A percentile compares a stretch with the other conserved stretches of the same genome.
phyloP scores from a whole-genome alignment of 2,113 vertebrate species.

The Morone chrysops region DNA sequence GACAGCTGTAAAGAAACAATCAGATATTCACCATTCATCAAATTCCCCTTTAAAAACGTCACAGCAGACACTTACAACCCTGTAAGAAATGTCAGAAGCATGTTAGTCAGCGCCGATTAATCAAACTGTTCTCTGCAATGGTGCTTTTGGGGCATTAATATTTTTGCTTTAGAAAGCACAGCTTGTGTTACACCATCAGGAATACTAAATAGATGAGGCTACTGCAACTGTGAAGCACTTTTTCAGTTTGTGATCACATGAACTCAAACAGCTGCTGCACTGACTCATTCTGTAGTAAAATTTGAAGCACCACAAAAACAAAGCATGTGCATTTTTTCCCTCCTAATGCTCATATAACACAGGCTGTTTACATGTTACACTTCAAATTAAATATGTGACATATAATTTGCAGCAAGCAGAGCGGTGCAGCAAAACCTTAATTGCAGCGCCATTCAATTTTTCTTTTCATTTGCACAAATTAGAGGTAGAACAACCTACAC shows the following conservation, averaged over 20 bases:
- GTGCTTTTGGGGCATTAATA: background rate
- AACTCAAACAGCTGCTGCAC: background rate
- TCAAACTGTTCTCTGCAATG: background rate
- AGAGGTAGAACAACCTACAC: background rate
- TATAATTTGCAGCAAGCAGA: background rate
- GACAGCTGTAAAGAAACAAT: background rate
- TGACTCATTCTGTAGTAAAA: background rate
- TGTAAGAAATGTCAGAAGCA: background rate
- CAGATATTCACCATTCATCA: background rate
- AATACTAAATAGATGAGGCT: background rate
- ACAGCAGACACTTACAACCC: background rate
- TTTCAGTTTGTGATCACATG: conserved; percentile 4
- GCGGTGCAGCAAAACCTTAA: background rate
- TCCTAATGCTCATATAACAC: background rate
- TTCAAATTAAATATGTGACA: background rate
- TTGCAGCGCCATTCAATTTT: background rate
- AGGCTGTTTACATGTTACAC: background rate
- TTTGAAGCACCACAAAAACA: background rate
- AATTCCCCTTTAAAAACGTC: background rate
- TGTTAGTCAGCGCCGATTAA: background rate
- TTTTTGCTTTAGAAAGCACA: background rate
- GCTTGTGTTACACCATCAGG: background rate
- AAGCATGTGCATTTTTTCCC: background rate
- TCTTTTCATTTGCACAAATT: background rate
- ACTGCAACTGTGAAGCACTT: background rate